phyloP scores from a whole-genome alignment of 2,797 vertebrate genomes.

The Chloroceryle amazona region DNA sequence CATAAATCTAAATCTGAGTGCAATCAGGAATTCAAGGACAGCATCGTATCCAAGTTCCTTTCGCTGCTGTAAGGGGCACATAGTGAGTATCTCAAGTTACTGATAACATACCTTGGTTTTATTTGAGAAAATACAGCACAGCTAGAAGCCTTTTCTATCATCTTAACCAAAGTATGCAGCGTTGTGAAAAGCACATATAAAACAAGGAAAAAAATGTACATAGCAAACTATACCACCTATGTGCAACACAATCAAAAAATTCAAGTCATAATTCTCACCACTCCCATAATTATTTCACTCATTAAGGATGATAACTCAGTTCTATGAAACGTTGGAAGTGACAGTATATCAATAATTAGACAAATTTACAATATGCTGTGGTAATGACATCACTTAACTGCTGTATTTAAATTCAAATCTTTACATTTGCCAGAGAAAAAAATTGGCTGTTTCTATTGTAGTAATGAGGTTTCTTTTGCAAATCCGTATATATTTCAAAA shows the following conservation, averaged over 20 bases:
- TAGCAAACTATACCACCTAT: conserved; percentile 88
- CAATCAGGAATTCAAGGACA: conserved; percentile 25
- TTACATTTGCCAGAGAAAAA: conserved; percentile 84
- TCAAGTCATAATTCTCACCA: conserved; percentile 91
- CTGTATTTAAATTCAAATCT: conserved; percentile 82
- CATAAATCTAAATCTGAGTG: neutral
- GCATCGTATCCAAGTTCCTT: neutral
- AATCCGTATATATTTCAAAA: conserved; percentile 80
- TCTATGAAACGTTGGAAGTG: conserved; percentile 88
- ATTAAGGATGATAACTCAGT: conserved; percentile 81
- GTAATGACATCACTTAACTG: conserved; percentile 89
- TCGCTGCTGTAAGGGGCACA: neutral
- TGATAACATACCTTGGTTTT: conserved; percentile 70
- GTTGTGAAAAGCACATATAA: conserved; percentile 88
- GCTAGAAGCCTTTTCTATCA: conserved; percentile 72
- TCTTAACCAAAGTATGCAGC: conserved; percentile 84
- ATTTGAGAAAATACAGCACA: conserved; percentile 74
- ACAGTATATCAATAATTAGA: conserved; percentile 89
- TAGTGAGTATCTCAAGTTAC: neutral
- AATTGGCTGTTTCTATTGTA: conserved; percentile 85
- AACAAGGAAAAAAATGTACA: conserved; percentile 84
- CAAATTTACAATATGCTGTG: conserved; percentile 86
- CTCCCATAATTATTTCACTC: conserved; percentile 83
- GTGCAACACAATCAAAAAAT: conserved; percentile 90
- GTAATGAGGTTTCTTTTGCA: conserved; percentile 86